A percentile compares a stretch with the other conserved stretches of the same genome.
Conservation (phyloP, 37 sponge, comb jelly and placozoan species). For the Beroe ovata region DNA sequence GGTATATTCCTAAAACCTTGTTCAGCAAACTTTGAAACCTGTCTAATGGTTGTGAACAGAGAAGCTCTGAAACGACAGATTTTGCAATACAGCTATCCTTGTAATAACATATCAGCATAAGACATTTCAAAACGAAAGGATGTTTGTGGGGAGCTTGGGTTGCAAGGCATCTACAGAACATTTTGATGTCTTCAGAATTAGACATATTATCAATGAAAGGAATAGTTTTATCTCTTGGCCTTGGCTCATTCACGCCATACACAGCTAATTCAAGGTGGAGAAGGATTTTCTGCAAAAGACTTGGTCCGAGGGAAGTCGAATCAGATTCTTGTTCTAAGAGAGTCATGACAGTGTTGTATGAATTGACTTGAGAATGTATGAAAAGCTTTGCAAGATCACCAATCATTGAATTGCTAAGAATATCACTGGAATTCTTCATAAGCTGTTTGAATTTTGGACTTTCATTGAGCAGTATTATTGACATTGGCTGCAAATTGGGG, state of each 20-base stretch:
- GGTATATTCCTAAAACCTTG: background rate
- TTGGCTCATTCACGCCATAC: conserved; percentile 29
- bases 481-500: conserved; percentile 8
- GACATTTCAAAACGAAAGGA: conserved; percentile 41
- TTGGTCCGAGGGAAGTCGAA: conserved; percentile 36
- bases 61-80: background rate
- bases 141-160: background rate
- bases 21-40: conserved; percentile 17
- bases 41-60: conserved; percentile 19
- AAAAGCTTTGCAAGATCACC: conserved; percentile 55
- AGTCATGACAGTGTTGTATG: conserved; percentile 55
- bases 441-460: conserved; percentile 22
- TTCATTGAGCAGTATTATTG: conserved; percentile 28
- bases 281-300: conserved; percentile 20
- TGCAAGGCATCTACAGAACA: conserved; percentile 53
- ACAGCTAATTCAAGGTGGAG: conserved; percentile 22
- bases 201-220: conserved; percentile 53
- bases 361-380: conserved; percentile 40
- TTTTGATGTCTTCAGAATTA: conserved; percentile 33
- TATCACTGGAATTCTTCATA: background rate
- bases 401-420: background rate
- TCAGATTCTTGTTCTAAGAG: conserved; percentile 23
- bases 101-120: background rate
- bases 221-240: conserved; percentile 8
- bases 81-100: conserved; percentile 9